A percentile compares a stretch with the other conserved stretches of the same genome.
phyloP scores from a whole-genome alignment of 2,888 invertebrate genomes.

The Ormyrus pomaceus region DNA sequence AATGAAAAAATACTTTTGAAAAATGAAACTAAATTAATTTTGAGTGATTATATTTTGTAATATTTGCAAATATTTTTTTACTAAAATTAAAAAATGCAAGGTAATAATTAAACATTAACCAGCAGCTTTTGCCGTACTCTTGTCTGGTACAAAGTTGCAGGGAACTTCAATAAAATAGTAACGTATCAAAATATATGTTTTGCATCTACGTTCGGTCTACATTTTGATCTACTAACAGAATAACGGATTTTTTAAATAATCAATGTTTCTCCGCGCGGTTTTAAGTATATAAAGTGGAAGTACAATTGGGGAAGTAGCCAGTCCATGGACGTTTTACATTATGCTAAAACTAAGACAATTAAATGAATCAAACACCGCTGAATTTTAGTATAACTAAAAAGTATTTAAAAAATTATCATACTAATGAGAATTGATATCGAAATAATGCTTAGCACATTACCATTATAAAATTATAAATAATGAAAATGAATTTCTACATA shows the following conservation, averaged over 20 bases:
- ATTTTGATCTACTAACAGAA: constrained; percentile 68
- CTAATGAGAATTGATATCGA: constrained; percentile 9
- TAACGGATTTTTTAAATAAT: constrained; percentile 45
- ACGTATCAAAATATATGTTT: constrained; percentile 72
- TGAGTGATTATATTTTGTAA: constrained; percentile 19
- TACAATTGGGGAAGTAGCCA: constrained; percentile 56
- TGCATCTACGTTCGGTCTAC: constrained; percentile 69
- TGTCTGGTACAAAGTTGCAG: constrained; percentile 48
- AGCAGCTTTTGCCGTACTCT: constrained; percentile 55
- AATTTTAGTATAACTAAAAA: constrained; percentile 28
- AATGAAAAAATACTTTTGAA: constrained; percentile 19
- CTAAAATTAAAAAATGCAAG: constrained; percentile 23
- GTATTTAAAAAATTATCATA: constrained; percentile 30
- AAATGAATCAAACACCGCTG: constrained; percentile 30
- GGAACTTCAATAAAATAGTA: constrained; percentile 65
- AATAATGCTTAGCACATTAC: constrained; percentile 17
- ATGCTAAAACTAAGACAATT: constrained; percentile 36
- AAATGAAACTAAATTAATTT: constrained; percentile 25
- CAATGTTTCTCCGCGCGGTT: constrained; percentile 42
- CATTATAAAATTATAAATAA: constrained; percentile 15
- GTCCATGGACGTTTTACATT: constrained; percentile 38
- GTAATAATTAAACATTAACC: constrained; percentile 39
- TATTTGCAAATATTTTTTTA: constrained; percentile 5
- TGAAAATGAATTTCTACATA: constrained; percentile 11
- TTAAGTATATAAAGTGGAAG: constrained; percentile 58